Base-by-base conservation (phyloP, 2,888 invertebrate species). In the Lasioglossum figueresi region DNA sequence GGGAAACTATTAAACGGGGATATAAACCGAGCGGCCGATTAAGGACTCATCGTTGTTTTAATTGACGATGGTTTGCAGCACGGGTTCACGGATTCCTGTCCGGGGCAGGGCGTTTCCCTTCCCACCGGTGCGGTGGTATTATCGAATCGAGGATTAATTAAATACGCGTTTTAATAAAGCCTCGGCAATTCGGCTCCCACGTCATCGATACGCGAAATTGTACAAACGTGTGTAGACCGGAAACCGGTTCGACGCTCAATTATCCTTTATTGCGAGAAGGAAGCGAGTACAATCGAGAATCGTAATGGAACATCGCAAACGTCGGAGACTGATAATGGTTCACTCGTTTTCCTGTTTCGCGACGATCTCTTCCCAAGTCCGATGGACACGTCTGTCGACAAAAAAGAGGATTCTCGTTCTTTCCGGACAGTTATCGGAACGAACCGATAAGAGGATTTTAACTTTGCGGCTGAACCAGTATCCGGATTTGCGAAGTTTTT, bases 71-170 rank as follows among this genome's bases (percentile, higher is more conserved):
- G 59, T 31, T 4, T 52, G 23, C 23, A 52, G 37, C 34, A 14
- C 19, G 31, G 45, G 45, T 63, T n/a, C 59, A 19, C 34, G 48
- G 71, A 68, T 59, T 45, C 40, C 34, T 12, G 34, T 0, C 0
- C 12, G 12, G 16, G 8, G 31, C n/a, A n/a, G 10, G 27, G 23
- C 19, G 43, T 16, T 59, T n/a, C 59, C 34, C 14, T 45, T 4
- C n/a, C 34, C 52, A 34, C 34, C 76, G 48, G 56, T 66, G 72
- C 31, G 34, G 68, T 27, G 56, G 31, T n/a, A n/a, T 14, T 4
- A 31, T 19, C 34, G 23, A 14, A 10, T 59, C 56, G 59, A n/a
- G 40, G 71, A 79, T 85, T 83, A 79, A 85, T 85, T 83, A 59
- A 84, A 78, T 37, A 31, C 52, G 37, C 4, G 14, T 43, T 45